Base-by-base conservation (phyloP, 2,888 invertebrate species). In the Calliopum simillimum region DNA sequence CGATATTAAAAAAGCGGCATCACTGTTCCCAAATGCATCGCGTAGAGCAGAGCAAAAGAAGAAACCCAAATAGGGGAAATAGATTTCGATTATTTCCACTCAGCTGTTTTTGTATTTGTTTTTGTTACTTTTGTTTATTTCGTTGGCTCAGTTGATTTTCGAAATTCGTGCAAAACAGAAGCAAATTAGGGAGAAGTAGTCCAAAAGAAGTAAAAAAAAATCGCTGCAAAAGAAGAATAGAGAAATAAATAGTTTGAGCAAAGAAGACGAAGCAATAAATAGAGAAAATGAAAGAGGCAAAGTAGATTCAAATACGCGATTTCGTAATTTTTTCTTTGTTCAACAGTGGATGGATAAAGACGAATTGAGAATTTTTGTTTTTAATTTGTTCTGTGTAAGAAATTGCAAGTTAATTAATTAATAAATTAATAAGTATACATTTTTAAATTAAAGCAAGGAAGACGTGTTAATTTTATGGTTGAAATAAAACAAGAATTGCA, bases 141-240 rank as follows among this genome's bases (percentile, higher is more conserved):
- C 12, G n/a, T 47, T 66, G 21, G 23, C 21, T 19, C 70, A 74
- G 73, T 75, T 69, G 70, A 63, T 63, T 64, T 73, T 73, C 64
- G 69, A 68, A 71, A 74, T 71, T 74, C 46, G 71, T 73, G 69
- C 73, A 74, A 63, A 65, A 64, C 58, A 69, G 68, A 67, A 46
- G 69, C 67, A 14, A 51, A 53, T 55, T 23, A 12, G 25, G 16
- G 25, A 47, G 19, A 43, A 58, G 23, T 6, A 67, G 46, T 19
- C 14, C 61, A 46, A 67, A 59, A 25, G 25, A 47, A 12, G 33
- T n/a, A 13, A 6, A 68, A 2, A n/a, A 59, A 19, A 46, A 55
- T 11, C 21, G 16, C 51, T 46, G 64, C 59, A 21, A 63, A 58
- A 66, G 61, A 66, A 13, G 16, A 53, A 53, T 19, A 19, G 8